Conservation (phyloP, 2,113 vertebrate genomes). For the Oenanthe oenanthe region DNA sequence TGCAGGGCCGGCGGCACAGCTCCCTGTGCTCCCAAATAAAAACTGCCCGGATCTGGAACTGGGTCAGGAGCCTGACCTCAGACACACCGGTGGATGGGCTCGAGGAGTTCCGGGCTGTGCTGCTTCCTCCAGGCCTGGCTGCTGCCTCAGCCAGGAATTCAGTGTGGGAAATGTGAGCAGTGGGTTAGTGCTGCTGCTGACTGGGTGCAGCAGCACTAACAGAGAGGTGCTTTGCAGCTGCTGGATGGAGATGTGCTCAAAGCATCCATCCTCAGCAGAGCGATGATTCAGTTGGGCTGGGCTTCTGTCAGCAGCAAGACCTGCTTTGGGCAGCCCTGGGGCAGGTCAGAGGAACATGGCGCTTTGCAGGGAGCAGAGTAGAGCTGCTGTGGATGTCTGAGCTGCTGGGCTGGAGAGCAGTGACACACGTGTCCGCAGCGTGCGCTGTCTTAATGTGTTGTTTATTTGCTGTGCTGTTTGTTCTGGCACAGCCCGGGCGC, state of each 20-base stretch:
- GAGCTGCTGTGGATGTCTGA: neutral
- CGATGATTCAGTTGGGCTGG: rapidly evolving
- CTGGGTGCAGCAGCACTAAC: rapidly evolving
- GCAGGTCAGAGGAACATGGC: neutral
- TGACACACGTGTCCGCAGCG: neutral
- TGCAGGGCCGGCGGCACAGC: rapidly evolving
- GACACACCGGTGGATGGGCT: neutral
- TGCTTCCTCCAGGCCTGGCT: neutral
- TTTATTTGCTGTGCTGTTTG: slow-evolving; percentile 65
- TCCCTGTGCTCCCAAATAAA: neutral
- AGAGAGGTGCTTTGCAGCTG: neutral
- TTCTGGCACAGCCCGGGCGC: neutral
- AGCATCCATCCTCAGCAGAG: neutral
- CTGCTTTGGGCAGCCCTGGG: rapidly evolving
- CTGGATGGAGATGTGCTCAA: neutral
- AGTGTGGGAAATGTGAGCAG: neutral
- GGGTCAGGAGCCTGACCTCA: neutral
- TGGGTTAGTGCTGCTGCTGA: neutral
- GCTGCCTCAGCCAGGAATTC: neutral
- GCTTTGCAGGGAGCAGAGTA: rapidly evolving
- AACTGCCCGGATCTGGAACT: neutral
- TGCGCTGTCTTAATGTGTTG: neutral
- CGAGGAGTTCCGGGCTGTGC: neutral
- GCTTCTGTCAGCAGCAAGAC: neutral
- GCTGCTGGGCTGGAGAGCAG: neutral